Conservation (phyloP, 2,113 vertebrate genomes). For the Panthera uncia region DNA sequence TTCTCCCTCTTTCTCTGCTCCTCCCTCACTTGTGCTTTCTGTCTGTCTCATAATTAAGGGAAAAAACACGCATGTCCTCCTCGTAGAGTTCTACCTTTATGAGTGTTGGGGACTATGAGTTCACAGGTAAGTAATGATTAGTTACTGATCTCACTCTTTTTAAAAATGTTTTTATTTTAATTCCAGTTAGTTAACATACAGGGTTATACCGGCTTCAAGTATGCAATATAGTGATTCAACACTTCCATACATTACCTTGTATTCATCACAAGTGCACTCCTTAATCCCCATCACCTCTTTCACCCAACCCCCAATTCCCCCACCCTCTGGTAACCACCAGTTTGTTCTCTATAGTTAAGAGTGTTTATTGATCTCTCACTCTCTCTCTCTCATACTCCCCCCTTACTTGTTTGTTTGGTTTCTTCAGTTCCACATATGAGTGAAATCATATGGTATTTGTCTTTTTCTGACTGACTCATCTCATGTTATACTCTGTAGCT, state of each 20-base stretch:
- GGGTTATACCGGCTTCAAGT: background rate
- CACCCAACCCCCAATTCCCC: background rate
- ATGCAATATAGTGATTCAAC: background rate
- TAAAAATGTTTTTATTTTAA: background rate
- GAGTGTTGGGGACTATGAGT: slow-evolving; percentile 86
- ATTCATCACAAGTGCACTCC: background rate
- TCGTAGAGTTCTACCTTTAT: slow-evolving; percentile 86
- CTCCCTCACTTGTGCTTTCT: too few relatives aligned
- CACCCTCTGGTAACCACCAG: background rate
- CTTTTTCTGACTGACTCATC: background rate
- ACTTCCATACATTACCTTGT: background rate
- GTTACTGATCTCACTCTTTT: slow-evolving; percentile 86
- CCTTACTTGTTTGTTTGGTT: background rate
- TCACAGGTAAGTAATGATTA: slow-evolving; percentile 86
- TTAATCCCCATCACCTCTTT: background rate
- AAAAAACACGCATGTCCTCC: slow-evolving; percentile 81
- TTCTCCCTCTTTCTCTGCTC: too few relatives aligned
- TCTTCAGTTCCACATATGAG: background rate
- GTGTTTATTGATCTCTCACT: background rate
- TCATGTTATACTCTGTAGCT: background rate
- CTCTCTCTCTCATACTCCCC: background rate
- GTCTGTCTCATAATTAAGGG: too few relatives aligned
- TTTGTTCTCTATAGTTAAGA: background rate
- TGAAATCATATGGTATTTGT: background rate
- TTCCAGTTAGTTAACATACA: background rate